These are phyloP conservation scores for Drosophila arizonae DNA, from an alignment of 1,140 invertebrate genomes.

Conservation along the genomic window DNA sequence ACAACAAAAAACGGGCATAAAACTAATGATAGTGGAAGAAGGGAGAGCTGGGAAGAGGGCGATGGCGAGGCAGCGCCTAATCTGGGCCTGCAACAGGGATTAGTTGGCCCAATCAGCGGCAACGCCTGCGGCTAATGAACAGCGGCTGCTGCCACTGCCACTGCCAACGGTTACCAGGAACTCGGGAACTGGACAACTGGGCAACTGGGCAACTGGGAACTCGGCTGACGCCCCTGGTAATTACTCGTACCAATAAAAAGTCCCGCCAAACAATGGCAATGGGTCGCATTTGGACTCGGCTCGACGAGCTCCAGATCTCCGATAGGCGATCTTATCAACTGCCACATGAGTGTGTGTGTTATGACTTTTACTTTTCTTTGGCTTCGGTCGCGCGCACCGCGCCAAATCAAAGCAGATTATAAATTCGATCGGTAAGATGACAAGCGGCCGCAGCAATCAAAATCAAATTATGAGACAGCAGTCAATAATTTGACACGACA, in stretches of 20 bases:
- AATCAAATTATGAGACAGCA: conserved; percentile 78
- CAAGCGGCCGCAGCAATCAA: conserved; percentile 57
- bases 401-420: conserved; percentile 71
- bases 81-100: conserved; percentile 56
- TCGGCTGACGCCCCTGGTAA: conserved; percentile 58
- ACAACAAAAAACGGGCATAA: conserved; percentile 10
- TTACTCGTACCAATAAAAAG: conserved; percentile 68
- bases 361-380: conserved; percentile 79
- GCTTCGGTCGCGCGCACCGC: conserved; percentile 43
- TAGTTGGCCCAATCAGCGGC: conserved; percentile 75
- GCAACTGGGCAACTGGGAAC: conserved; percentile 13
- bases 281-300: conserved; percentile 18
- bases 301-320: conserved; percentile 39
- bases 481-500: conserved; percentile 73
- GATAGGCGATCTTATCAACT: conserved; percentile 37
- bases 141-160: conserved; percentile 21
- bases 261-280: conserved; percentile 58
- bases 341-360: conserved; percentile 54
- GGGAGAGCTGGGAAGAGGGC: background rate
- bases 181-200: conserved; percentile 19
- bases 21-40: background rate
- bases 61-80: conserved; percentile 44
- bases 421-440: conserved; percentile 61
- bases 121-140: conserved; percentile 80
- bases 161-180: conserved; percentile 62